phyloP scores from a whole-genome alignment of 1,140 invertebrate species.

The Daktulosphaira vitifoliae region DNA sequence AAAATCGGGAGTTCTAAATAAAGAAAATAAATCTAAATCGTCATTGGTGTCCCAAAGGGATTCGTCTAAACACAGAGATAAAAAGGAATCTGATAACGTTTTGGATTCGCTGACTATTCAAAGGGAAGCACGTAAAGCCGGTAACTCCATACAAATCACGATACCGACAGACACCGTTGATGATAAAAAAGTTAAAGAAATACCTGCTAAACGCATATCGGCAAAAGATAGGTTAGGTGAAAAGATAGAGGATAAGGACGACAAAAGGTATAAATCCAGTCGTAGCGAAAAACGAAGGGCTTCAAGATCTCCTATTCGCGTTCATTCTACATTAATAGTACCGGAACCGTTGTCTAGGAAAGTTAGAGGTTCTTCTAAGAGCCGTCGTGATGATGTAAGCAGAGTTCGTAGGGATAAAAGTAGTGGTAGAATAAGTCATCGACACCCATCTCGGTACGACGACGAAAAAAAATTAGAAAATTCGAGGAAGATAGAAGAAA shows the following conservation, averaged over 20 bases:
- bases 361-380: neutral
- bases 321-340: slow-evolving; percentile 21
- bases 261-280: slow-evolving; percentile 6
- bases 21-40: slow-evolving; percentile 24
- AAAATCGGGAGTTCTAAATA: slow-evolving; percentile 31
- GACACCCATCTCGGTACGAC: slow-evolving; percentile 13
- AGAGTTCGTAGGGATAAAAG: neutral
- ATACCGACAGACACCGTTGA: slow-evolving; percentile 29
- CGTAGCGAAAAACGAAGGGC: neutral
- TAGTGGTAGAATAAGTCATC: neutral
- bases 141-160: slow-evolving; percentile 37
- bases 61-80: slow-evolving; percentile 12
- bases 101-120: slow-evolving; percentile 16
- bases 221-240: slow-evolving; percentile 41
- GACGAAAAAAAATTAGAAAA: slow-evolving; percentile 15
- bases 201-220: slow-evolving; percentile 35
- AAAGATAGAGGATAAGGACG: slow-evolving; percentile 38
- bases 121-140: slow-evolving; percentile 37
- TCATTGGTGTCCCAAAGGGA: neutral
- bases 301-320: slow-evolving; percentile 9
- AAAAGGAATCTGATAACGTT: neutral
- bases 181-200: slow-evolving; percentile 21
- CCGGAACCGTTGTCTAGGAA: slow-evolving; percentile 6
- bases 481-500: slow-evolving; percentile 31
- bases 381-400: slow-evolving; percentile 3